phyloP scores from a whole-genome alignment of 2,888 invertebrate species.

The Tridacna gigas region DNA sequence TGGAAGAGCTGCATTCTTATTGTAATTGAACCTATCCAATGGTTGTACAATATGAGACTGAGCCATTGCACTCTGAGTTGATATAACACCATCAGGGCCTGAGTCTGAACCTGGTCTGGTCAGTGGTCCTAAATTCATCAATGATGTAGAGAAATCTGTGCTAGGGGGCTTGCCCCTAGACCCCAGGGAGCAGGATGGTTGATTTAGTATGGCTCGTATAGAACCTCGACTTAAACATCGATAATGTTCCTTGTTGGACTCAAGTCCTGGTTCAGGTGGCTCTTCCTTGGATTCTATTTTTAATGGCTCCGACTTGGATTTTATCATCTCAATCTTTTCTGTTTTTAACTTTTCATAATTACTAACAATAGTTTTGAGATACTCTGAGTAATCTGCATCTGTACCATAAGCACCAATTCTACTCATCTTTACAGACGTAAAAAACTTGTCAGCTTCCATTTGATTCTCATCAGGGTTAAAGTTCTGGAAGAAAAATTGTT shows the following conservation, averaged over 20 bases:
- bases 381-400: conserved; percentile 6
- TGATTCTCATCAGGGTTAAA: conserved; percentile 9
- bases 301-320: not conserved
- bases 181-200: conserved; percentile 55
- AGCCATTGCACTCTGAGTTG: not conserved
- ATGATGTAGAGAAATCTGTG: conserved; percentile 16
- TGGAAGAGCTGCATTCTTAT: conserved; percentile 9
- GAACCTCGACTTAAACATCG: conserved; percentile 60
- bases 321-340: conserved; percentile 16
- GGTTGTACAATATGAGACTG: not conserved
- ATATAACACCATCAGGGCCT: not conserved
- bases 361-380: conserved; percentile 15
- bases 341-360: conserved; percentile 40
- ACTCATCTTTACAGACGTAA: conserved; percentile 18
- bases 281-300: not conserved
- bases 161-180: conserved; percentile 46
- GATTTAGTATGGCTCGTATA: conserved; percentile 47
- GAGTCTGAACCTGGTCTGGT: not conserved
- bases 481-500: conserved; percentile 37
- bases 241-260: conserved; percentile 25
- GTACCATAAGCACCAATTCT: not conserved
- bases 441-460: conserved; percentile 10
- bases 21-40: not conserved
- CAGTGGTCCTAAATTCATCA: not conserved
- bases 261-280: not conserved